phyloP scores from a whole-genome alignment of 2,888 invertebrate species.

The Eupeodes latifasciatus region DNA sequence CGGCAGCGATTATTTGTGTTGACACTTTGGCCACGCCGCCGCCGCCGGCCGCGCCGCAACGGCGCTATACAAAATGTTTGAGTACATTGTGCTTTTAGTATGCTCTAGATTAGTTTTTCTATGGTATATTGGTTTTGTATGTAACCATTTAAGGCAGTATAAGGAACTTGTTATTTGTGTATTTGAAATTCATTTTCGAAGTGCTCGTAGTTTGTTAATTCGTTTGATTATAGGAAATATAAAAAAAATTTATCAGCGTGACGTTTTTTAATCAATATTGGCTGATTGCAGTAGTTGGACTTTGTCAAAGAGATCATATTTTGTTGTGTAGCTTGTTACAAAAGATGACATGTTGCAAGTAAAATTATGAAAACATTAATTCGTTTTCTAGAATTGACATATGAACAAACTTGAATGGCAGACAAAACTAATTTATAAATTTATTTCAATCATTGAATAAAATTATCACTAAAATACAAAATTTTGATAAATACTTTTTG shows the following conservation, averaged over 20 bases:
- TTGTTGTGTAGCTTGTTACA: too few relatives aligned
- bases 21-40: constrained; percentile 39
- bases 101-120: constrained; percentile 61
- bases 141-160: constrained; percentile 37
- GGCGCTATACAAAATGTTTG: constrained; percentile 47
- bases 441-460: too few relatives aligned
- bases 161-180: constrained; percentile 39
- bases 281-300: constrained; percentile 1
- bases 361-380: too few relatives aligned
- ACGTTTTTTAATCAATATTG: constrained; percentile 7
- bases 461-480: too few relatives aligned
- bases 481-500: too few relatives aligned
- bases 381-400: too few relatives aligned
- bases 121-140: constrained; percentile 45
- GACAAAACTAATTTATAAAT: too few relatives aligned
- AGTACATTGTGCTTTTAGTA: too few relatives aligned
- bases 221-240: constrained; percentile 47
- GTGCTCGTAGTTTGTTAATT: constrained; percentile 43
- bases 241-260: constrained; percentile 23
- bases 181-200: constrained; percentile 8
- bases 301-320: too few relatives aligned
- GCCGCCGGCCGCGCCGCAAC: background rate
- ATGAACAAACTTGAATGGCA: too few relatives aligned
- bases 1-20: constrained; percentile 62
- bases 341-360: too few relatives aligned